Conservation (phyloP, 2,113 vertebrate genomes). For the Collichthys lucidus region DNA sequence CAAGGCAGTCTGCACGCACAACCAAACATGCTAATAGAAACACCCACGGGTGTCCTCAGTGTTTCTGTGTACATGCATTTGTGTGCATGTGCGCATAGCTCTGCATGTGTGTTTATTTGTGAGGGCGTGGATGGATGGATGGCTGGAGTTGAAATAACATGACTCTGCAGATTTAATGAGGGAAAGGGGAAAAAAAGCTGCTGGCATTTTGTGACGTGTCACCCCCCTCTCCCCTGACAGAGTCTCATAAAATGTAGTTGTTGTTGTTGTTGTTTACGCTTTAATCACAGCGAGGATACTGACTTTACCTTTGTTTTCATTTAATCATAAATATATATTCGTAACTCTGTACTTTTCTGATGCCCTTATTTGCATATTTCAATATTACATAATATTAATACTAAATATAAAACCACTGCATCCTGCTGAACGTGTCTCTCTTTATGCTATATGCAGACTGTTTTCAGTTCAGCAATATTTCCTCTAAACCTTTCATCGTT, state of each 20-base stretch:
- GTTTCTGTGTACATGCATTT: neutral
- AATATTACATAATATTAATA: constrained; percentile 31
- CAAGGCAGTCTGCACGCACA: constrained; percentile 27
- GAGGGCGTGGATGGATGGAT: constrained; percentile 33
- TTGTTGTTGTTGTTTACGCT: constrained; percentile 43
- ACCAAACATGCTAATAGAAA: constrained; percentile 46
- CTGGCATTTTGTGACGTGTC: constrained; percentile 44
- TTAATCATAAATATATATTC: constrained; percentile 1
- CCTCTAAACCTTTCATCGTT: neutral
- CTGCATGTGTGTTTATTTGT: neutral
- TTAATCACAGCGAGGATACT: constrained; percentile 1
- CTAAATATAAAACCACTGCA: constrained; percentile 19
- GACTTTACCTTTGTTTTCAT: constrained; percentile 11
- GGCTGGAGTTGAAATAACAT: constrained; percentile 50
- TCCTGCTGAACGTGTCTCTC: neutral
- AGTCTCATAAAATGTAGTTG: constrained; percentile 15
- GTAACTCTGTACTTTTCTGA: neutral
- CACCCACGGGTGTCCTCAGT: constrained; percentile 43
- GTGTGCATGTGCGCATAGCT: constrained; percentile 3
- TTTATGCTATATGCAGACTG: neutral
- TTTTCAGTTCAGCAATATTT: neutral
- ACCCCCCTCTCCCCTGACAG: constrained; percentile 10
- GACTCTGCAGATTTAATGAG: constrained; percentile 68
- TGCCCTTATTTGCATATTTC: constrained; percentile 28
- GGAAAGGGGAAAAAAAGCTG: constrained; percentile 46